Evolutionary conservation across 2,888 invertebrate species (phyloP).

Genomic region (Rhagium mordax): DNA sequence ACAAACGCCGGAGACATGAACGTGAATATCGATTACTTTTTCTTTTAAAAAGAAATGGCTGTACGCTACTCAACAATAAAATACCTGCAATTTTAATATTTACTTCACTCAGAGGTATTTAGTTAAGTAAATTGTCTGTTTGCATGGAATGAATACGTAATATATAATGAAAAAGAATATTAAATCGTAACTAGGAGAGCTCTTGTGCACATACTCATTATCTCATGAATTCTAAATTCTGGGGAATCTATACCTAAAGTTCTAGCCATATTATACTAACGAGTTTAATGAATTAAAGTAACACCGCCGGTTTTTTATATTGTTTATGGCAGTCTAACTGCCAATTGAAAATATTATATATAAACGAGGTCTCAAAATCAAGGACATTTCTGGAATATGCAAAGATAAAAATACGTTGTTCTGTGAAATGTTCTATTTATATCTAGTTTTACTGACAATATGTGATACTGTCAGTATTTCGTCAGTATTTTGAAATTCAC

Average conservation of each 20-base stretch:
- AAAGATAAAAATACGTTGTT: too few species aligned
- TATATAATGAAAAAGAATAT: background rate
- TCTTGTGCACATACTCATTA: background rate
- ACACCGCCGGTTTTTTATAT: too few species aligned
- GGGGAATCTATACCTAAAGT: background rate
- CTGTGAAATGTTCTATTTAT: too few species aligned
- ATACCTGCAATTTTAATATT: conserved; percentile 23
- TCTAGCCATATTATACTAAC: too few species aligned
- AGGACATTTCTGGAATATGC: too few species aligned
- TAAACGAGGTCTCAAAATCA: too few species aligned
- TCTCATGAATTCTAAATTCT: background rate
- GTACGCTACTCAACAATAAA: conserved; percentile 3
- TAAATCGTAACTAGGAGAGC: background rate
- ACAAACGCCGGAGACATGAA: conserved; percentile 49
- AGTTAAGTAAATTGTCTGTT: conserved; percentile 3
- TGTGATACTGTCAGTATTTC: too few species aligned
- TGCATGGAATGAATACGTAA: conserved; percentile 9
- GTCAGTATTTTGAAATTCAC: too few species aligned
- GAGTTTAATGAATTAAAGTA: too few species aligned
- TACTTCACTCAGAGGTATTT: conserved; percentile 6
- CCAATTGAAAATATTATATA: too few species aligned
- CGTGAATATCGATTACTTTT: conserved; percentile 46
- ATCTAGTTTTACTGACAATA: too few species aligned
- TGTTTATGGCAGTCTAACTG: too few species aligned
- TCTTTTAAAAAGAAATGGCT: conserved; percentile 5